These are phyloP conservation scores for Agrochola macilenta DNA, from an alignment of 2,888 invertebrate genomes.

Conservation along the genomic window DNA sequence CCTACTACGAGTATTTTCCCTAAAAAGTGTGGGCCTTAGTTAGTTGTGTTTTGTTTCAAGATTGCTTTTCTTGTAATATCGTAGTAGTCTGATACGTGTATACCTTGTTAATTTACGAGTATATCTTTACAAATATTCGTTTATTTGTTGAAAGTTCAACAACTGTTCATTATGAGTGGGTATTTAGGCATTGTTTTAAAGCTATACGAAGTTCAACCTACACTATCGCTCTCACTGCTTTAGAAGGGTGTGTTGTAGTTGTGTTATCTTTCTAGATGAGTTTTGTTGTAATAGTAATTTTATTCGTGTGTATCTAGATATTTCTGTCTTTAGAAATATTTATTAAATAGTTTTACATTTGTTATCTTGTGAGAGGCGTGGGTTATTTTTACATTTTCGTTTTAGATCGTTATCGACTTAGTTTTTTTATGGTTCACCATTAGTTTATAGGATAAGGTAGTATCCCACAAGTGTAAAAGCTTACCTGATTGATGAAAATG, in stretches of 20 bases:
- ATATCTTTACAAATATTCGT: neutral
- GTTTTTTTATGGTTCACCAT: neutral
- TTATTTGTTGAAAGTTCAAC: constrained; percentile 1
- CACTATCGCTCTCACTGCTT: constrained; percentile 63
- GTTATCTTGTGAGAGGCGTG: neutral
- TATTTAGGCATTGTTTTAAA: neutral
- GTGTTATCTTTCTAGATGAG: constrained; percentile 9
- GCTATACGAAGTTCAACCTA: constrained; percentile 12
- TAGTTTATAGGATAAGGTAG: neutral
- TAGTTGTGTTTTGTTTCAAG: neutral
- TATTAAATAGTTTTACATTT: constrained; percentile 4
- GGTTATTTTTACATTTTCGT: neutral
- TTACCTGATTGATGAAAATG: neutral
- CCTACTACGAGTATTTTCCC: constrained; percentile 16
- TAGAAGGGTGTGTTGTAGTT: constrained; percentile 14
- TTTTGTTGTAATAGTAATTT: constrained; percentile 7
- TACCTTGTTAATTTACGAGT: neutral
- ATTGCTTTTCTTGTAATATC: constrained; percentile 13
- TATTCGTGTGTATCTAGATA: neutral
- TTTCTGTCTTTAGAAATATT: constrained; percentile 8
- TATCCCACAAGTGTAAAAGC: neutral
- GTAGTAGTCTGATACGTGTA: neutral
- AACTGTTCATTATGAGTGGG: neutral
- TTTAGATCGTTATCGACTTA: neutral
- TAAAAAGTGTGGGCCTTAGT: neutral